Evolutionary conservation across 2,888 invertebrate genomes (phyloP), one percentile per base, ranked within the genome.

Genomic region (Perizoma affinitatum): DNA sequence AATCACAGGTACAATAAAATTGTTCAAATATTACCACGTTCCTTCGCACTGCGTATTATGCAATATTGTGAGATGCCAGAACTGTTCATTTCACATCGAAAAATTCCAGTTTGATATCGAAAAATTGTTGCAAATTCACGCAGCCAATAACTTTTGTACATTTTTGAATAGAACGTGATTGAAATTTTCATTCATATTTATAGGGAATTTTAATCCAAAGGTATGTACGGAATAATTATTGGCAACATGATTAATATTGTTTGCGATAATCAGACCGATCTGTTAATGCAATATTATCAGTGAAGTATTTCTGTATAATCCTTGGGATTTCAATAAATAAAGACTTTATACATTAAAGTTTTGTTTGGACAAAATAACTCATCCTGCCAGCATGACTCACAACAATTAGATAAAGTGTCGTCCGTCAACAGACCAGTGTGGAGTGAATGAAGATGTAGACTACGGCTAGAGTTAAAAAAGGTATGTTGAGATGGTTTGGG

Each of bases 71-170:
- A 64, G 68, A 73, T 67, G 64, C 58, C 67, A 58, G 66, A 66
- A 65, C 64, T 69, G 63, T 72, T 74, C 67, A 72, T 73, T 73
- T 68, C 68, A 64, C 68, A 66, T 69, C 66, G 65, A 63, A 69
- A 71, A 74, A n/a, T 72, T 70, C 67, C 65, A 58, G 58, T 65
- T 65, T 61, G 62, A 71, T 59, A 73, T 73, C 61, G 70, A 67
- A 72, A 73, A 69, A 73, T 70, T 54, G 52, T 64, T 66, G 59
- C 60, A 54, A 59, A 65, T 59, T 68, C 66, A 65, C 58, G 68
- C 42, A 58, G 45, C 59, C 65, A 66, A 63, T 66, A 60, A 66
- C 58, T 67, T 67, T 58, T 63, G 53, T 53, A 58, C 52, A 54
- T 61, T 56, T 63, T 44, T 46, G 49, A 61, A 63, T 59, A 54